Evolutionary conservation across 2,888 invertebrate species (phyloP), one percentile per base, ranked within the genome.

Genomic region (Anaspis maculata): DNA sequence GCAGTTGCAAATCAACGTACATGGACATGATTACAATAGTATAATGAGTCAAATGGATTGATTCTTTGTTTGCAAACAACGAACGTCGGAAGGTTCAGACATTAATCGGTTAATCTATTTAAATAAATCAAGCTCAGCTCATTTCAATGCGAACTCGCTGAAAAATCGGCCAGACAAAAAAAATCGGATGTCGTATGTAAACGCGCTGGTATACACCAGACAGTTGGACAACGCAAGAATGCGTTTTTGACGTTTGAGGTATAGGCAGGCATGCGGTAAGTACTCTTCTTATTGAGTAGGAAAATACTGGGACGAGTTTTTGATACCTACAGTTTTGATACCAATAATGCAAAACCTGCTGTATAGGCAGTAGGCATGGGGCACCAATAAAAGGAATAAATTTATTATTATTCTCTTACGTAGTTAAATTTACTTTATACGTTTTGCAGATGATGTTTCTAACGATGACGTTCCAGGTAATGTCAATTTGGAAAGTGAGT

Each of bases 61-160:
- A 59, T 57, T 59, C 59, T 57, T 57, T 59, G 59, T 59, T 52
- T 51, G 53, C 49, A 52, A 54, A 54, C 56, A 55, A 53, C 52
- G 50, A 44, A 52, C 53, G 56, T 56, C 54, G 53, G 54, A 54
- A 54, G 52, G 55, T 48, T 45, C 46, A 48, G 56, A 57, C 57
- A 57, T 57, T 57, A 59, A 57, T 59, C 59, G 59, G 56, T 56
- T 56, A 59, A 59, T 59, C 57, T 57, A 59, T 57, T 57, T 56
- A 51, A 57, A 57, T 59, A 59, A 56, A 59, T 59, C 59, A 56
- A 53, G 52, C 53, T 51, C 56, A 51, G 49, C 53, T 54, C 54
- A 57, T 59, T 56, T 57, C 53, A 52, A 58, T 58, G 55, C 54
- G 53, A 54, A 51, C 53, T 52, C 46, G 51, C 51, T 51, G 53